Percentiles rank a stretch among this genome's conserved stretches.
phyloP scores from a whole-genome alignment of 1,140 invertebrate genomes.

The Hyles vespertilio region DNA sequence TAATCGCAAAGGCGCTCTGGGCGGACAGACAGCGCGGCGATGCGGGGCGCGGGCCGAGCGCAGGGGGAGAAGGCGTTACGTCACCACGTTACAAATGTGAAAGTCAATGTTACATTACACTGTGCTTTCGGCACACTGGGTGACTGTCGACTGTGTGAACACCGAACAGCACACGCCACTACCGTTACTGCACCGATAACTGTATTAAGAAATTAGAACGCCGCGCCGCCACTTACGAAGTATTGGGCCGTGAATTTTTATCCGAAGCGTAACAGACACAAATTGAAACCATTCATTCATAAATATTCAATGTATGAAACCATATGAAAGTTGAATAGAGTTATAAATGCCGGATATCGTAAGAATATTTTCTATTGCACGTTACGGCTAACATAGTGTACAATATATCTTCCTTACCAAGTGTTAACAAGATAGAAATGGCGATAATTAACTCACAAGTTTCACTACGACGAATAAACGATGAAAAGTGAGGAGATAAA shows the following conservation, averaged over 20 bases:
- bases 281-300: no score
- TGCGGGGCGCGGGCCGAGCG: slow-evolving; percentile 4
- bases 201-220: neutral
- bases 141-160: slow-evolving; percentile 1
- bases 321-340: no score
- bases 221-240: no score
- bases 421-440: slow-evolving; percentile 2
- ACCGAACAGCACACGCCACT: neutral
- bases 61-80: slow-evolving; percentile 37
- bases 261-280: no score
- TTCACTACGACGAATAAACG: no score
- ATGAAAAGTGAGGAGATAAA: no score
- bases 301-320: no score
- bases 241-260: no score
- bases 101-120: slow-evolving; percentile 70
- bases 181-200: neutral
- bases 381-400: slow-evolving; percentile 1
- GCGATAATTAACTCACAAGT: neutral
- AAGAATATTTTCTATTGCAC: neutral
- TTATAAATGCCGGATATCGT: no score
- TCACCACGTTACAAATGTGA: slow-evolving; percentile 54
- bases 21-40: slow-evolving; percentile 21
- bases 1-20: slow-evolving; percentile 39
- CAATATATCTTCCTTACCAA: neutral
- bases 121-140: neutral